Evolutionary conservation across 2,888 invertebrate genomes (phyloP).

Genomic region (Euproctis similis): DNA sequence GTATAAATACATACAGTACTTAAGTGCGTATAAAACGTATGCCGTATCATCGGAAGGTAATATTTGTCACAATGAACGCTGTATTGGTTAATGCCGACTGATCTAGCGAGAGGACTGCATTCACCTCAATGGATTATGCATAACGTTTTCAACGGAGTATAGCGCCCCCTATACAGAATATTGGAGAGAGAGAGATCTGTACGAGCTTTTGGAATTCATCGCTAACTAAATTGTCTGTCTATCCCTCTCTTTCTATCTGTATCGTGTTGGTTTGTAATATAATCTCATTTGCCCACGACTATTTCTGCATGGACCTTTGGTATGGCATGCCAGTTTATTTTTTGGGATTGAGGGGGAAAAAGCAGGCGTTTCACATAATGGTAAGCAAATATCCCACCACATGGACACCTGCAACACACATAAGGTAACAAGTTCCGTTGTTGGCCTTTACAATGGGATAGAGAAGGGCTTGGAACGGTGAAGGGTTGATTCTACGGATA

Average conservation of each 20-base stretch:
- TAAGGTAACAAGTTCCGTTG: too few relatives aligned
- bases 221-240: slow-evolving; percentile 67
- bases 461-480: too few relatives aligned
- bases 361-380: too few relatives aligned
- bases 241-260: slow-evolving; percentile 26
- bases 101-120: slow-evolving; percentile 41
- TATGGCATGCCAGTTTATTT: too few relatives aligned
- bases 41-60: slow-evolving; percentile 19
- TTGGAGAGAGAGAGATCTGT: slow-evolving; percentile 61
- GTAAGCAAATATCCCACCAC: too few relatives aligned
- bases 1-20: too few relatives aligned
- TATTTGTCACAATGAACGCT: slow-evolving; percentile 37
- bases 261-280: slow-evolving; percentile 12
- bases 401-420: too few relatives aligned
- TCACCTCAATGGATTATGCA: slow-evolving; percentile 62
- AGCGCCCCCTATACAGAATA: slow-evolving; percentile 68
- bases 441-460: too few relatives aligned
- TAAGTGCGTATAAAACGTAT: not conserved
- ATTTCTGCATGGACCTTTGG: too few relatives aligned
- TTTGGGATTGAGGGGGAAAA: too few relatives aligned
- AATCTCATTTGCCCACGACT: too few relatives aligned
- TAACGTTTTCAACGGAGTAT: slow-evolving; percentile 61
- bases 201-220: slow-evolving; percentile 55
- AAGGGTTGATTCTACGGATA: too few relatives aligned
- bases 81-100: slow-evolving; percentile 33